Percentiles rank a stretch among this genome's conserved stretches.
These are phyloP conservation scores for Carterocephalus palaemon DNA, from an alignment of 2,888 invertebrate species.

Conservation along the genomic window DNA sequence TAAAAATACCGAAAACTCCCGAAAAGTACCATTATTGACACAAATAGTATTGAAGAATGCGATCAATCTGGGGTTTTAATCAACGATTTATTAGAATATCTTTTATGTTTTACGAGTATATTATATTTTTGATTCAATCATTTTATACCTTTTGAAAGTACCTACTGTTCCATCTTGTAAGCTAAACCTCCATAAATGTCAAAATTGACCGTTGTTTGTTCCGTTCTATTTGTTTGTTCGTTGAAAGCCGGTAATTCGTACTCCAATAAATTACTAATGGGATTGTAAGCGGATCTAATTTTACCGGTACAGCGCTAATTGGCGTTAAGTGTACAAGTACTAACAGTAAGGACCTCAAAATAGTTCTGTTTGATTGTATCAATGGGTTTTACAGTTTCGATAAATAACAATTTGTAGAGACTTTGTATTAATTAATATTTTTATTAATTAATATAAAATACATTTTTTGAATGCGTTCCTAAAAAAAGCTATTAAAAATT, in stretches of 20 bases:
- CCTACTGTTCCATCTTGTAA: constrained; percentile 12
- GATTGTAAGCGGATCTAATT: constrained; percentile 24
- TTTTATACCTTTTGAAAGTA: constrained; percentile 1
- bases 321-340: constrained; percentile 21
- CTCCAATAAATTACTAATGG: constrained; percentile 22
- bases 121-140: constrained; percentile 36
- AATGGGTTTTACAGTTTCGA: no score
- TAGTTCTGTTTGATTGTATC: constrained; percentile 6
- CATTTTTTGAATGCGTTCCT: no score
- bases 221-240: constrained; percentile 18
- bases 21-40: no score
- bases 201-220: constrained; percentile 14
- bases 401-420: no score
- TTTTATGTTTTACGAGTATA: constrained; percentile 15
- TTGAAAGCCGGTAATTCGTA: constrained; percentile 16
- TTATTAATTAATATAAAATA: no score
- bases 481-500: no score
- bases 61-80: no score
- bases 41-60: no score
- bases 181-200: neutral
- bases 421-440: no score
- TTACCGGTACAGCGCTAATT: constrained; percentile 14
- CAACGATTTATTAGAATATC: neutral
- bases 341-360: constrained; percentile 7
- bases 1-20: no score